phyloP scores from a whole-genome alignment of 2,797 vertebrate genomes.

The Halcyon smyrnensis region DNA sequence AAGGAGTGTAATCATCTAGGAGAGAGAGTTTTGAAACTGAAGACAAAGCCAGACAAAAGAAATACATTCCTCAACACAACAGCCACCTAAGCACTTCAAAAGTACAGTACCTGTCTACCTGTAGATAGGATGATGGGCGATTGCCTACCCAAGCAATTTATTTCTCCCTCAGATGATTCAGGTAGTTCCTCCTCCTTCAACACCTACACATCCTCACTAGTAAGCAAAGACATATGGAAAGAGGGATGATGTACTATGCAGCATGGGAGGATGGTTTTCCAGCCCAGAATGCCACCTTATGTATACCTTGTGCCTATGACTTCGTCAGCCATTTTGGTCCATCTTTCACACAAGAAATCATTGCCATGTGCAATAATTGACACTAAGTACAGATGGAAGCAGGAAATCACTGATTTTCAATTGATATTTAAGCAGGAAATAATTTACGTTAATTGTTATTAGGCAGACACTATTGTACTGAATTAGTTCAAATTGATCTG shows the following conservation, averaged over 20 bases:
- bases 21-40: not conserved
- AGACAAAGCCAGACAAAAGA: conserved; percentile 6
- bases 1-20: not conserved
- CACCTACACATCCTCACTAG: conserved; percentile 63
- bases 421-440: conserved; percentile 30
- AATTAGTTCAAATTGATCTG: not conserved
- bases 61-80: not conserved
- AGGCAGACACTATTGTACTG: not conserved
- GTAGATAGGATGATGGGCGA: not conserved
- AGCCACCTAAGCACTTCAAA: not conserved
- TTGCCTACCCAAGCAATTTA: not conserved
- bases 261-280: conserved; percentile 12
- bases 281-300: conserved; percentile 47
- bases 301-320: not conserved
- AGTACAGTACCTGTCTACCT: conserved; percentile 7
- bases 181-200: conserved; percentile 63
- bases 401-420: conserved; percentile 36
- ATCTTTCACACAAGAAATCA: not conserved
- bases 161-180: conserved; percentile 63
- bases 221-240: conserved; percentile 72
- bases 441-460: not conserved
- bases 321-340: conserved; percentile 41
- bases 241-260: conserved; percentile 50
- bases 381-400: not conserved
- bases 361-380: not conserved